Evolutionary conservation across 64 coral and sea anemone genomes (phyloP), one percentile per base, ranked within the genome.

Genomic region (Porites australiensis): DNA sequence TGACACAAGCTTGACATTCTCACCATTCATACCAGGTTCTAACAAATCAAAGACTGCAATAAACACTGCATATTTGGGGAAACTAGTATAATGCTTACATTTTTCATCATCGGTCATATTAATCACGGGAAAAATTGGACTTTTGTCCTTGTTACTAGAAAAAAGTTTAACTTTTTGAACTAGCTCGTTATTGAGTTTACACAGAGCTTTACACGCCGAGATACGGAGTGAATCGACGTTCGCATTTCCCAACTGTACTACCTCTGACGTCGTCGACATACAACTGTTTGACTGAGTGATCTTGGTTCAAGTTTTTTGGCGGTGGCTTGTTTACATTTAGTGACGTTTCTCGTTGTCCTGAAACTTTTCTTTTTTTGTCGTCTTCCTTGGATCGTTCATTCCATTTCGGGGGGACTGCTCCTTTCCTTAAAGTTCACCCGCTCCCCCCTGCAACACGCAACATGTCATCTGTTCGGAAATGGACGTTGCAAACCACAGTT

Each of bases 401-500:
- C 75, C 75, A 77, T 77, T 77, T 77, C 47, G 53, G 47, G 50
- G 50, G 75, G 47, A 77, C 18, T 77, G 50, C 53, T 5, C 15
- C 6, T n/a, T 52, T 77, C 75, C 53, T 77, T 77, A 77, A 77
- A 77, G 2, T 45, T 49, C 50, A 77, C 50, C 5, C 13, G 75
- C 75, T 77, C 47, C 49, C 49, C 64, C 75, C 75, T 77, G 48
- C 47, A 52, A 77, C 50, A 77, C 50, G 50, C 16, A 77, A 45
- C 50, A 77, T 53, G 75, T 77, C 75, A 77, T 16, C 53, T 77
- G 50, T 45, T 68, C 22, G 64, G 22, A 68, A 54, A 48, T 77
- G 74, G 49, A 77, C 74, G 74, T 48, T 77, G 51, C 74, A 77
- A 77, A 77, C 44, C 74, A 44, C 51, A 11, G 74, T 77, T 77